Conservation (phyloP, 2,888 invertebrate genomes). For the Xanthia togata region DNA sequence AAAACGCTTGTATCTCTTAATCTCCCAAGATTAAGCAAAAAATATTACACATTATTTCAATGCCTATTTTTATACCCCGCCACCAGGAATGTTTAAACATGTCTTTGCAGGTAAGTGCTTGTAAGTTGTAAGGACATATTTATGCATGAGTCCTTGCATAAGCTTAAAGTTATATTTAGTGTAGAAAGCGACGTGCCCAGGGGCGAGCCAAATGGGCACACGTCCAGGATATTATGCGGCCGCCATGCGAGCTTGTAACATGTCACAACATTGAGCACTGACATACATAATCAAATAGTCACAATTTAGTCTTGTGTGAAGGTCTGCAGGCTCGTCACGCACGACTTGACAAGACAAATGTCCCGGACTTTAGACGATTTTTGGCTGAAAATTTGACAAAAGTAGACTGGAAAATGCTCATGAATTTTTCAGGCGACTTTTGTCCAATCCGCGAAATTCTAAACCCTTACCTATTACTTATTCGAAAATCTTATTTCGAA, state of each 20-base stretch:
- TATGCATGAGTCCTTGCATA: conserved; percentile 51
- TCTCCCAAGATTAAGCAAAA: neutral
- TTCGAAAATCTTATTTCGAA: neutral
- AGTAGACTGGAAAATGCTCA: neutral
- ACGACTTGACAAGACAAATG: conserved; percentile 34
- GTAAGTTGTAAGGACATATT: conserved; percentile 47
- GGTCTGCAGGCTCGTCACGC: conserved; percentile 37
- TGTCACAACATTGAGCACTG: conserved; percentile 46
- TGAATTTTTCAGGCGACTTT: neutral
- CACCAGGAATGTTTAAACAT: conserved; percentile 44
- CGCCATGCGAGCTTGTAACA: conserved; percentile 37
- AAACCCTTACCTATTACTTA: neutral
- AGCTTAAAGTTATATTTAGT: conserved; percentile 59
- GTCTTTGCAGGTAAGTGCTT: conserved; percentile 29
- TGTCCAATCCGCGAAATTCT: neutral
- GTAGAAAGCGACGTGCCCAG: conserved; percentile 56
- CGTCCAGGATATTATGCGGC: conserved; percentile 58
- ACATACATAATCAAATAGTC: conserved; percentile 55
- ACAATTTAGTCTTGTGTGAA: conserved; percentile 45
- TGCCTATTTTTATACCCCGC: conserved; percentile 23
- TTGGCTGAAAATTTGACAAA: conserved; percentile 4
- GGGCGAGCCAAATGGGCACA: conserved; percentile 62
- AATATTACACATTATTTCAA: conserved; percentile 20
- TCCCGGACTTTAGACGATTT: conserved; percentile 17
- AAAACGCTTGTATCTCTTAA: neutral